Base-by-base conservation (phyloP, 2,113 vertebrate genomes). In the Larimichthys crocea region DNA sequence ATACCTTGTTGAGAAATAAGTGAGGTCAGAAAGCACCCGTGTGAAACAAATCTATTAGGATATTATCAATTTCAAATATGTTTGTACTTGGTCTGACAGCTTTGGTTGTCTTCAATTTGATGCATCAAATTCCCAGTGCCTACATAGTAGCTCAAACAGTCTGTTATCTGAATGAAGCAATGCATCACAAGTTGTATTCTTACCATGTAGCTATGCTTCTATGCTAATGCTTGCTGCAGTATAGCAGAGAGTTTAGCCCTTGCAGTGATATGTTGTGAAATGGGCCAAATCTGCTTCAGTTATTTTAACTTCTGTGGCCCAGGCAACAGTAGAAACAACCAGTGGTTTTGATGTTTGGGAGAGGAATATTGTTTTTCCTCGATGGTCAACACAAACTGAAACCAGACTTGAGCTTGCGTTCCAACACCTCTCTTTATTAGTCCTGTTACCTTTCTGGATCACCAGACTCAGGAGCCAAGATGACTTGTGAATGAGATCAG, bases 61-160 rank as follows among this genome's bases (percentile, higher is more conserved):
- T 75, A 73, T 77, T 65, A 35, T 52, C 49, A 40, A 72, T 73
- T 74, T 69, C 42, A 76, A 52, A 80, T 67, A 75, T 79, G 74
- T 85, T 83, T 75, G 86, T 81, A 65, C 85, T 88, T 75, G 82
- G 78, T 89, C 83, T 60, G 81, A 83, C 77, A 79, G 79, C 89
- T 84, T 85, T 83, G 84, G 85, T 82, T 76, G 84, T 87, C 86
- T 63, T 82, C 74, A 63, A 15, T 89, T 91, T 80, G 79, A 92
- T 91, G 88, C 92, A 92, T 91, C 88, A 76, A 84, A 92, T 88
- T 89, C 92, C 92, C 92, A 93, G 92, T 94, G 93, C 93, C 92
- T 94, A 89, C 64, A 57, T 70, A 88, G 87, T 91, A 93, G 90
- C 91, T 89, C 78, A 71, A 72, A 79, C 76, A 70, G 87, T 89